Base-by-base conservation (phyloP, 2,113 vertebrate genomes). In the Oncorhynchus masou region DNA sequence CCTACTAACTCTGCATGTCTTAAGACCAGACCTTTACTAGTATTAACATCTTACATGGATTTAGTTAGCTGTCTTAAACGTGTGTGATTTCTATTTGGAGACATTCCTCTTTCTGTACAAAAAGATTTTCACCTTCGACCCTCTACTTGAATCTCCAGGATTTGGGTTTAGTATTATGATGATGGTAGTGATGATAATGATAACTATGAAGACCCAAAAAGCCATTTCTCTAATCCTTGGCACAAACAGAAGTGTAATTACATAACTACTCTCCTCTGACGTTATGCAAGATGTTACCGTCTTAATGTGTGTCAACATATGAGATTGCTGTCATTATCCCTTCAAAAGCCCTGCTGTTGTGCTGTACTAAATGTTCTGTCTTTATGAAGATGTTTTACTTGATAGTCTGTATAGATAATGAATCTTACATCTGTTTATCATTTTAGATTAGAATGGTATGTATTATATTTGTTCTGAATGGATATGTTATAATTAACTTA, bases 261-360 rank as follows among this genome's bases (percentile, higher is more conserved):
- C 51, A 19, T 54, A 19, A 90, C 86, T 86, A 54, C 20, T 68
- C 78, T 20, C 16, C 16, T 62, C 59, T 20, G 68, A 74, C 84
- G 65, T 91, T 90, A 91, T 89, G 90, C 88, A 91, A 89, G 86
- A 89, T 85, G 79, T 81, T 69, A 20, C 20, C 82, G 81, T 83
- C 29, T 74, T 49, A 27, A 80, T 71, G 62, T 79, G 77, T 3
- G 39, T 81, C 20, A 60, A 24, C 73, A 75, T 25, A 74, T 49
- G 49, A 27, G 39, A 45, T 77, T 31, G 49, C 79, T 80, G 3
- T 74, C 51, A 54, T 54, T 16, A 54, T 48, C 77, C 15, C 74
- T 19, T 73, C 15, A 60, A 11, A 12, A 7, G 9, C 59, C 59
- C 59, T n/a, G 6, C 59, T n/a, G 16, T n/a, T 13, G 13, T 51